Base-by-base conservation (phyloP, 1,140 invertebrate genomes). In the Nephila pilipes region DNA sequence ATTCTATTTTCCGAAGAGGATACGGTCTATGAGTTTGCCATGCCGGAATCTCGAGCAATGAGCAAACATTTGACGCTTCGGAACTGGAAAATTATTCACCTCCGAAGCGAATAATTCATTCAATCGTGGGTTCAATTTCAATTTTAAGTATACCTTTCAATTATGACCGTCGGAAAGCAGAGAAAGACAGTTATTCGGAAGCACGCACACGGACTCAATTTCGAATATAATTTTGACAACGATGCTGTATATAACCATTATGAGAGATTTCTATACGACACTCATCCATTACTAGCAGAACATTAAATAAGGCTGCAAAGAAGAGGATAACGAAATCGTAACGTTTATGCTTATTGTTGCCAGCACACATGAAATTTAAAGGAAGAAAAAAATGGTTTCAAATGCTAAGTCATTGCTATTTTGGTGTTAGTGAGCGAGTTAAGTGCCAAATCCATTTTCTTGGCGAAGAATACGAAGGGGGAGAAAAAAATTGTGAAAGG, bases 71-170 rank as follows among this genome's bases (percentile, higher is more conserved):
- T 55, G 81, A 18, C 46, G 81, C 38, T 29, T 83, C n/a, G 16
- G 25, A 83, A 55, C 54, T 46, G 54, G 46, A 83, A 83, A 83
- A 83, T 83, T 83, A 87, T 87, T 87, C 85, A 87, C 29, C 29
- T 54, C 10, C 20, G 10, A 36, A 22, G 20, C 29, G 32, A 63
- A 63, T 38, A 4, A n/a, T n/a, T n/a, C n/a, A n/a, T n/a, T n/a
- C n/a, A 32, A 87, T 87, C 18, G 25, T 12, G 25, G 32, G 38
- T 36, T 18, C 32, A 6, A n/a, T 55, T 55, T 5, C 69, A n/a
- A 60, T 36, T 22, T 2, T 18, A 65, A 87, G 29, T 36, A 55
- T 12, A 63, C 57, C 32, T 57, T 87, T 87, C n/a, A 63, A 60
- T 87, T 87, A 38, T 32, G 25, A 55, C 12, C 22, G 85, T 22